Evolutionary conservation across 2,888 invertebrate genomes (phyloP), one percentile per base, ranked within the genome.

Genomic region (Tetheella fluctuosa): DNA sequence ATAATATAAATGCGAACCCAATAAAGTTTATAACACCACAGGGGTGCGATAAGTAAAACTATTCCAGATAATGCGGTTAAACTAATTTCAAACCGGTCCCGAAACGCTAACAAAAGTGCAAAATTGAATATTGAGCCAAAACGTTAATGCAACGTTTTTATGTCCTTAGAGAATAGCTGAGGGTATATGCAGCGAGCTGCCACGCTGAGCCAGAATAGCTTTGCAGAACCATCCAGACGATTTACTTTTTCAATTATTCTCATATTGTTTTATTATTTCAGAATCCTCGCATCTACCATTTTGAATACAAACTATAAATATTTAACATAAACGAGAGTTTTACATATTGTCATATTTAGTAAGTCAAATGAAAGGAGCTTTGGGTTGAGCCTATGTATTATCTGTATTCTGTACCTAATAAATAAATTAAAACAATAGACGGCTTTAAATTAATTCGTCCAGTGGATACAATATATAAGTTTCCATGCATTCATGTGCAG

Each of bases 81-180:
- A 55, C 34, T 55, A 23, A 55, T 55, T 34, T 55, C n/a, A 23
- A 55, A 55, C 37, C 15, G 20, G 55, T 23, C 55, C 34, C 34
- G 23, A 34, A 30, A 13, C 37, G 37, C 55, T 37, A 23, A 37
- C 37, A 55, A 55, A 48, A 48, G n/a, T 48, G 48, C 20, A 20
- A 48, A 55, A 55, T 55, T 55, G 34, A 55, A 55, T 55, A 55
- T 55, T 34, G 55, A 55, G 55, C 55, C 23, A 55, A 55, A 55
- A 34, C 55, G 55, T 55, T 55, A 55, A 53, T 37, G 57, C 34
- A 60, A 55, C 34, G 17, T 56, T 58, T 62, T 55, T 23, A 58
- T 56, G 61, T 62, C 63, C 62, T 58, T 48, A 30, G 61, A 60
- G 60, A 65, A 66, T 34, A 55, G 62, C 65, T 56, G 55, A 55